Evolutionary conservation across 2,113 vertebrate species (phyloP).

Genomic region (Aegithalos caudatus): DNA sequence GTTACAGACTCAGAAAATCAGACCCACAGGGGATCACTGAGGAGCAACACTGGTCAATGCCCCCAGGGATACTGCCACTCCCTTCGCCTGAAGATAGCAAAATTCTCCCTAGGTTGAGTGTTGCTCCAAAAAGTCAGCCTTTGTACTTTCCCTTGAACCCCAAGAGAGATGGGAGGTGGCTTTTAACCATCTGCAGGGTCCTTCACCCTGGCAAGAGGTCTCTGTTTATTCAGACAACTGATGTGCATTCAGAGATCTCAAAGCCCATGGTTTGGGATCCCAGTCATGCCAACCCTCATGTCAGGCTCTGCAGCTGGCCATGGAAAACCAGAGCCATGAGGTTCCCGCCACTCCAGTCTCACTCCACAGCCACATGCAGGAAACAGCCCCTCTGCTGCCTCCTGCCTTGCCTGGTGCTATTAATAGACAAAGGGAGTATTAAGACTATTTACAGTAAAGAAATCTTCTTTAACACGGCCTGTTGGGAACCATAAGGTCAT

Average conservation of each 20-base stretch:
- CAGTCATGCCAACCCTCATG: rapidly evolving
- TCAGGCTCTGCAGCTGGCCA: neutral
- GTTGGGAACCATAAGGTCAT: neutral
- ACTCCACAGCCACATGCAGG: neutral
- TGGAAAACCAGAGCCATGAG: rapidly evolving
- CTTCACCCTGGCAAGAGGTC: neutral
- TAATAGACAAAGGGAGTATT: neutral
- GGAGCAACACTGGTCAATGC: neutral
- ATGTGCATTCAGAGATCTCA: neutral
- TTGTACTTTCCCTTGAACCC: neutral
- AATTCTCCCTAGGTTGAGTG: neutral
- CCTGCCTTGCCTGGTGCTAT: neutral
- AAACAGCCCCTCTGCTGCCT: neutral
- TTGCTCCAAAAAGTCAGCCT: neutral
- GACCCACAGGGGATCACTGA: rapidly evolving
- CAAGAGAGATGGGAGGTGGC: neutral
- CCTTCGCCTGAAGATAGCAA: neutral
- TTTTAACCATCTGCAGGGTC: neutral
- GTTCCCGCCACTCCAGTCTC: neutral
- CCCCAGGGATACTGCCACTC: neutral
- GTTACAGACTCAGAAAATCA: too few relatives aligned
- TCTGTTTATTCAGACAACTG: neutral
- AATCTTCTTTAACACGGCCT: neutral
- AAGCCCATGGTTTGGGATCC: neutral
- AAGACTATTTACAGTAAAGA: neutral